Evolutionary conservation across 2,888 invertebrate species (phyloP).

Genomic region (Caenorhabditis wallacei): DNA sequence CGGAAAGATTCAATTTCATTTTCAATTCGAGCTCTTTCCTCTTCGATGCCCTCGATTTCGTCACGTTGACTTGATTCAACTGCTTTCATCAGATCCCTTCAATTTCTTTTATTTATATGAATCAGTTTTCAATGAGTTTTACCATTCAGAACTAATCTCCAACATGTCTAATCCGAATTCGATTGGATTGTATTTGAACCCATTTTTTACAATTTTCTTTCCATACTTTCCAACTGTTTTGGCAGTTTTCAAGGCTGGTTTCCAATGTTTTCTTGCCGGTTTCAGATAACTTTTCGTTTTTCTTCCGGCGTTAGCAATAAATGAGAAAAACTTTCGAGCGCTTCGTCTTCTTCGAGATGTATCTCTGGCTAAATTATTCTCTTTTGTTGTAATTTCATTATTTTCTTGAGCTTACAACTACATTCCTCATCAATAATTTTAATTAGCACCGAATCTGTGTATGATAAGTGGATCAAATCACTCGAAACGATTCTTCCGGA

Average conservation of each 20-base stretch:
- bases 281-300: too few species aligned
- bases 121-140: too few species aligned
- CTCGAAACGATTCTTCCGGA: conserved; percentile 16
- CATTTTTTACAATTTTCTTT: not conserved
- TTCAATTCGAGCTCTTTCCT: not conserved
- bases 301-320: too few species aligned
- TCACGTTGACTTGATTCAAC: not conserved
- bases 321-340: not conserved
- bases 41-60: not conserved
- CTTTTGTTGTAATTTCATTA: not conserved
- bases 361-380: not conserved
- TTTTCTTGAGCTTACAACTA: not conserved
- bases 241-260: too few species aligned
- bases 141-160: too few species aligned
- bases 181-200: not conserved
- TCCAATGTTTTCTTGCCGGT: too few species aligned
- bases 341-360: not conserved
- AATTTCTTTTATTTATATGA: too few species aligned
- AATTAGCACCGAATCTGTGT: not conserved
- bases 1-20: not conserved
- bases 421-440: conserved; percentile 30
- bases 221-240: conserved; percentile 2
- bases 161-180: not conserved
- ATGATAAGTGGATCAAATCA: not conserved
- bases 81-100: not conserved